Percentiles rank a stretch among this genome's conserved stretches.
phyloP scores from a whole-genome alignment of 2,113 vertebrate species.

The Pimephales promelas region DNA sequence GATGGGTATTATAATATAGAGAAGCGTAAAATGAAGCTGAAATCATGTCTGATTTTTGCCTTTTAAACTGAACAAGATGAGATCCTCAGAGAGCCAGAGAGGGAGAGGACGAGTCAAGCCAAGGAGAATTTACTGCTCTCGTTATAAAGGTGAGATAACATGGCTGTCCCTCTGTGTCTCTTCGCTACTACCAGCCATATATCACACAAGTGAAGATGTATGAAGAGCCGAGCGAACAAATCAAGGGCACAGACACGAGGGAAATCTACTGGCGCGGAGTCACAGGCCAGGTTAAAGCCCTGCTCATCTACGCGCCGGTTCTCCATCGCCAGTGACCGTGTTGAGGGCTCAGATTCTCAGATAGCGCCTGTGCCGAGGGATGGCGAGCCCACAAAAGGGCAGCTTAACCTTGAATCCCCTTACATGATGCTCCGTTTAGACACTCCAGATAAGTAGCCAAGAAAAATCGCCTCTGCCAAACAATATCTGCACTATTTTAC shows the following conservation, averaged over 20 bases:
- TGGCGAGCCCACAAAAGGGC: slow-evolving; percentile 13
- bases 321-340: slow-evolving; percentile 1
- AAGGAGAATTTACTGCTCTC: slow-evolving; percentile 61
- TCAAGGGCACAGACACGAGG: slow-evolving; percentile 54
- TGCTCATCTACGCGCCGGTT: slow-evolving; percentile 12
- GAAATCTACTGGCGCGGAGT: slow-evolving; percentile 49
- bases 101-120: slow-evolving; percentile 11
- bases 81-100: slow-evolving; percentile 15
- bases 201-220: slow-evolving; percentile 55
- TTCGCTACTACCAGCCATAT: slow-evolving; percentile 46
- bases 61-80: slow-evolving; percentile 29
- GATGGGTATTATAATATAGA: neutral
- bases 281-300: slow-evolving; percentile 29
- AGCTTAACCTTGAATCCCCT: slow-evolving; percentile 44
- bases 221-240: slow-evolving; percentile 50
- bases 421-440: slow-evolving; percentile 44
- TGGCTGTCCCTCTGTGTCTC: slow-evolving; percentile 50
- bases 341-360: slow-evolving; percentile 29
- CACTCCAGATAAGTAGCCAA: slow-evolving; percentile 35
- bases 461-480: slow-evolving; percentile 36
- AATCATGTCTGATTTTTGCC: slow-evolving; percentile 15
- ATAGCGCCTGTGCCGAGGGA: neutral
- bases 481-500: slow-evolving; percentile 17
- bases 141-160: slow-evolving; percentile 57
- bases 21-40: neutral